phyloP scores from a whole-genome alignment of 2,797 vertebrate genomes.

The Bothrops alternatus region DNA sequence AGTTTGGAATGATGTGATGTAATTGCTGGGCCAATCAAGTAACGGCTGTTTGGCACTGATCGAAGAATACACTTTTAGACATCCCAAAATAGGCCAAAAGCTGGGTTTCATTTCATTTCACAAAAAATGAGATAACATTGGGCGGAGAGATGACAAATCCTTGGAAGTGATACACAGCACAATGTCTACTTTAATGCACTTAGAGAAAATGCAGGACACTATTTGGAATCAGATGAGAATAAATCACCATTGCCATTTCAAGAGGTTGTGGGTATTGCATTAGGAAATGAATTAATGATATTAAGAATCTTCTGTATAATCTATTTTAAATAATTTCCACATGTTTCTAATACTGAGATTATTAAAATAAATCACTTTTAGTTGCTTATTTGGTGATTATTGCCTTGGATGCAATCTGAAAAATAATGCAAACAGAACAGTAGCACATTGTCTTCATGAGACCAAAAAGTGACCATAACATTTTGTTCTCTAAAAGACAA shows the following conservation, averaged over 20 bases:
- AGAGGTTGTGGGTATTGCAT: background rate
- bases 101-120: background rate
- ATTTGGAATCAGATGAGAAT: background rate
- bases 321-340: background rate
- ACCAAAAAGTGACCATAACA: background rate
- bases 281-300: background rate
- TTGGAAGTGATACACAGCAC: background rate
- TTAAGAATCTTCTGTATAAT: background rate
- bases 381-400: background rate
- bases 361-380: background rate
- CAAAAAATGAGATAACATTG: background rate
- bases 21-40: background rate
- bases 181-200: background rate
- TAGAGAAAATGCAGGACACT: background rate
- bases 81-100: background rate
- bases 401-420: background rate
- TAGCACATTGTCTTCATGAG: background rate
- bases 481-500: background rate
- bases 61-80: background rate
- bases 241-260: background rate
- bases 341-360: background rate
- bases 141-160: background rate
- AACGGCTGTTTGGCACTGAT: background rate
- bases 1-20: background rate
- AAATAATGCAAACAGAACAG: background rate